Evolutionary conservation across 1,140 invertebrate species (phyloP), one percentile per base, ranked within the genome.

Genomic region (Pogonognathellus flavescens): DNA sequence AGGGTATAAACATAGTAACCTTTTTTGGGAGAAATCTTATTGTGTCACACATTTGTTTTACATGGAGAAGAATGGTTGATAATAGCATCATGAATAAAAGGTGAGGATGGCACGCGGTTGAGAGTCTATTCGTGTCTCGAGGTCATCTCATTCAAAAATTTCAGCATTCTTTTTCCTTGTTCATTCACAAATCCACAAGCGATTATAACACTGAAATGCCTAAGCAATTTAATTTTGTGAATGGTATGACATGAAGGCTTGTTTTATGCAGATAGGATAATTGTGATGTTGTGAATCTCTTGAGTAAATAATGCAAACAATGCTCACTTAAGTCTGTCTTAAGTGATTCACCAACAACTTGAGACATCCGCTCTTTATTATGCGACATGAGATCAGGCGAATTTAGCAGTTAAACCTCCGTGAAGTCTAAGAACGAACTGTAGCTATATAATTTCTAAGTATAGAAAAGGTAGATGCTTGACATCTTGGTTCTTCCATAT

Each of bases 141-240:
- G 70, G 70, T 76, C 70, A 76, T 76, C 70, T 76, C 70, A 76
- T 76, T 76, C 70, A 76, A 50, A 76, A 49, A 50, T 76, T 66
- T 66, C 25, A 76, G 31, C 70, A 76, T 76, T 76, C 70, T 31
- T 76, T 76, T 76, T 76, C 70, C 70, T 76, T 76, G 31, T 49
- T 76, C 70, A 76, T 76, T 76, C 70, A 76, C 49, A 76, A 76
- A 76, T 41, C 31, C 31, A 41, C 31, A 3, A 41, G 31, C 31
- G 2, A 41, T 41, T 41, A 41, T 41, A 41, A 41, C 31, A 41
- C 31, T 41, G 31, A 6, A 41, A 41, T 41, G 31, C n/a, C n/a
- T n/a, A n/a, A 41, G 31, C 1, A 41, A 6, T 41, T 1, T 41
- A 41, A 41, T 41, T 41, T 41, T 41, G 31, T 41, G 31, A 41